Conservation (phyloP, 1,140 invertebrate species). For the Zelostemma sp. region DNA sequence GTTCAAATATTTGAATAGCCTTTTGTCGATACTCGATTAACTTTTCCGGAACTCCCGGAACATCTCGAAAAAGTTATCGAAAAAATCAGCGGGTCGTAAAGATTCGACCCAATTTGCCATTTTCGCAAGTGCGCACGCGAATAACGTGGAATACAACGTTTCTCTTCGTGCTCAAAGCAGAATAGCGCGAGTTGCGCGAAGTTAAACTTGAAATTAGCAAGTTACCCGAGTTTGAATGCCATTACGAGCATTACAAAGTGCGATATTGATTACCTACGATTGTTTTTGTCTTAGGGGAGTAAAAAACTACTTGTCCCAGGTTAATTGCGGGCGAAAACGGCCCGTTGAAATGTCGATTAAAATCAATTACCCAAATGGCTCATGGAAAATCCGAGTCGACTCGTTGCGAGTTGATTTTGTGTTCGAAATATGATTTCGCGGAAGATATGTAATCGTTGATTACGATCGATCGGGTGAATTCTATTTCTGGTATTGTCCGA, state of each 20-base stretch:
- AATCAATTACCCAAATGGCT: too few relatives aligned
- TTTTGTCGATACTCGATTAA: too few relatives aligned
- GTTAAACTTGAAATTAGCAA: slow-evolving; percentile 44
- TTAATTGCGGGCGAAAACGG: too few relatives aligned
- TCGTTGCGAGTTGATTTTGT: too few relatives aligned
- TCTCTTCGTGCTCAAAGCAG: slow-evolving; percentile 43
- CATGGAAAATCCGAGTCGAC: too few relatives aligned
- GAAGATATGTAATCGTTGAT: slow-evolving; percentile 27
- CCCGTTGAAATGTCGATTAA: too few relatives aligned
- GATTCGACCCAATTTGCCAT: slow-evolving; percentile 41
- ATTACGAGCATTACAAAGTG: slow-evolving; percentile 21
- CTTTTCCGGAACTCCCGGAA: background rate
- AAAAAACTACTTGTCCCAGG: too few relatives aligned
- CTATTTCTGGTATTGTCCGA: slow-evolving; percentile 24
- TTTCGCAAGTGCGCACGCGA: slow-evolving; percentile 31
- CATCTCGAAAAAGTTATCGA: slow-evolving; percentile 7
- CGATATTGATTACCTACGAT: slow-evolving; percentile 25
- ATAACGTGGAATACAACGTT: too few relatives aligned
- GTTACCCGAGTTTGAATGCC: slow-evolving; percentile 43
- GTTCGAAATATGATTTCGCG: too few relatives aligned
- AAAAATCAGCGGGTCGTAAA: background rate
- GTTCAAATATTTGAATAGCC: slow-evolving; percentile 22
- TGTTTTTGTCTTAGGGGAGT: too few relatives aligned
- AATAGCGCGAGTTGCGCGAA: slow-evolving; percentile 39
- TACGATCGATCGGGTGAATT: background rate